Percentiles rank a stretch among this genome's conserved stretches.
These are phyloP conservation scores for Acanthosepion esculentum DNA, from an alignment of 2,888 invertebrate genomes.

Conservation along the genomic window DNA sequence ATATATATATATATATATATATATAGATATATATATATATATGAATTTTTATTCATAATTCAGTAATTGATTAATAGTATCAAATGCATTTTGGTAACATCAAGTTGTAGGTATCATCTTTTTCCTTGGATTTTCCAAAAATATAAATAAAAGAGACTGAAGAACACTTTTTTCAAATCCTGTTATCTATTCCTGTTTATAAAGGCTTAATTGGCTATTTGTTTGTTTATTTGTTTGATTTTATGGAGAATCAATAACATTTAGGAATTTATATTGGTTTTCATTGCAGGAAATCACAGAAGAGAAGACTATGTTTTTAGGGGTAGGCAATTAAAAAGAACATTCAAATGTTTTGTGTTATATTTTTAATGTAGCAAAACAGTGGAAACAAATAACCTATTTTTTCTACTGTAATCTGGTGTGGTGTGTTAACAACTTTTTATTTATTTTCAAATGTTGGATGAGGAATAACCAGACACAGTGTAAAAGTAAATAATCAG, in stretches of 20 bases:
- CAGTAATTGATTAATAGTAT: too few species aligned
- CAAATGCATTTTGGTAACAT: too few species aligned
- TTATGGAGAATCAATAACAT: background rate
- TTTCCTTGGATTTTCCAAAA: background rate
- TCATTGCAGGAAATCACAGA: background rate
- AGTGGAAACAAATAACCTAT: background rate
- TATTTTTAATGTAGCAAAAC: background rate
- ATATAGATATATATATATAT: too few species aligned
- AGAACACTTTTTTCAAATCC: background rate
- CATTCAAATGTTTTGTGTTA: background rate
- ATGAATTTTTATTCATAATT: too few species aligned
- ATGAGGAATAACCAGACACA: too few species aligned
- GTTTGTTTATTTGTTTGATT: background rate
- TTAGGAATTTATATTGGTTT: background rate
- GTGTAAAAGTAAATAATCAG: too few species aligned
- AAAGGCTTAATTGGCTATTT: background rate
- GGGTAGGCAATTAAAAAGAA: background rate
- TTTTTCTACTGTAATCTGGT: background rate
- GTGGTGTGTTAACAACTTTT: too few species aligned
- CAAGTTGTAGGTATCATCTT: too few species aligned
- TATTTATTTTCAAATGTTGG: too few species aligned
- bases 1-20: too few species aligned
- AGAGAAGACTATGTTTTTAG: background rate
- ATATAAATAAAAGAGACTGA: background rate
- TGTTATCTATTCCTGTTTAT: background rate